phyloP scores from a whole-genome alignment of 2,113 vertebrate species.

The Sciurus niger region DNA sequence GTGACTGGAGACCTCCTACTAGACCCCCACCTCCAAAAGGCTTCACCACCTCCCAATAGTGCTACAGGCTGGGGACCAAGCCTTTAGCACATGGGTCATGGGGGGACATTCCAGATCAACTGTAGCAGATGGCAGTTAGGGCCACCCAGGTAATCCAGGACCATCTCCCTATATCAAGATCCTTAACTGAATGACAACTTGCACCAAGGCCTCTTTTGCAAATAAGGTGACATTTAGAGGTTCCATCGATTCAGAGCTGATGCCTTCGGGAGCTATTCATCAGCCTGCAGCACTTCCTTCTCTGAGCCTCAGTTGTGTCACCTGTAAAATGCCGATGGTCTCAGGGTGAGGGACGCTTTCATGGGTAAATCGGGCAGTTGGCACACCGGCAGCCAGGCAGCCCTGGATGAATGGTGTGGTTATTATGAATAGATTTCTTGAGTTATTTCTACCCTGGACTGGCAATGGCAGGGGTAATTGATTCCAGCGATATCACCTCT shows the following conservation, averaged over 20 bases:
- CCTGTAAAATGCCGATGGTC: neutral
- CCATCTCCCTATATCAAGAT: neutral
- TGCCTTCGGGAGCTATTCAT: neutral
- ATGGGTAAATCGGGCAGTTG: neutral
- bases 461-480: neutral
- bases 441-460: conserved; percentile 63
- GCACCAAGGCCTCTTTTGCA: neutral
- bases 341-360: neutral
- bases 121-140: neutral
- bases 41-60: neutral
- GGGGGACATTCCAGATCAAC: neutral
- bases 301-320: neutral
- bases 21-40: neutral
- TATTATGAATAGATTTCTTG: neutral
- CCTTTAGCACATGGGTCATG: neutral
- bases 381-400: neutral
- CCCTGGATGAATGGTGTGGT: neutral
- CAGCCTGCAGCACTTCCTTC: neutral
- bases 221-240: neutral
- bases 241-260: neutral
- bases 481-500: conserved; percentile 31
- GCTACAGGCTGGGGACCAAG: neutral
- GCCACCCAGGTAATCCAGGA: neutral
- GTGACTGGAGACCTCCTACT: neutral
- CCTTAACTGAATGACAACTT: neutral